Base-by-base conservation (phyloP, 2,797 vertebrate genomes). In the Syncerus caffer region DNA sequence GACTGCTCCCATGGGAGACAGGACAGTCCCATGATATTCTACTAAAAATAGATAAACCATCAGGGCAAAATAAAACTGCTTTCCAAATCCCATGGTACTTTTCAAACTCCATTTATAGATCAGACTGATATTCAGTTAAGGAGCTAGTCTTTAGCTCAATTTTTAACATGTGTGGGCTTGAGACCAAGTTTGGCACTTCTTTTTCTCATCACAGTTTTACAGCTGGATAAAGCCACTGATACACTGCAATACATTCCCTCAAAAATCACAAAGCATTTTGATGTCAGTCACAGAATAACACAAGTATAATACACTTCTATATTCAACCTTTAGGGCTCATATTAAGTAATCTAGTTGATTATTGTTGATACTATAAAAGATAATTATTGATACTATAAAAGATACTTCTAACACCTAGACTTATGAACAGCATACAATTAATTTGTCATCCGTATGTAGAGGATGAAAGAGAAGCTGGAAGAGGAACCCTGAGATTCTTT, bases 71-170 rank as follows among this genome's bases (percentile, higher is more conserved):
- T 1, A 89, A 80, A 96, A 89, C 57, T 11, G n/a, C 93, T 93
- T 97, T 92, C 84, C 55, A 97, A 96, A 96, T 91, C 96, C 96
- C 89, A 92, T 25, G 86, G 58, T 83, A 93, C 83, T 95, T 93
- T 92, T 91, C 91, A 94, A 92, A 93, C 55, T 96, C 95, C 92
- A 93, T 95, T 96, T 97, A 94, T 94, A 98, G 89, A 92, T 79
- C 86, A 90, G 51, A 64, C 84, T 93, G 90, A 96, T 60, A 96
- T 42, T n/a, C 45, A 87, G 93, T 95, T 80, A 89, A 79, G 58
- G 62, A 96, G 86, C 85, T 76, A 38, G 50, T 10, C 0, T 85
- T 96, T 90, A 82, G 71, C 84, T 96, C 91, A 74, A 79, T 84
- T 95, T 90, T 60, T 94, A 90, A 97, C 67, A 93, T 74, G 76